Evolutionary conservation across 2,888 invertebrate genomes (phyloP).

Genomic region (Clitarchus hookeri): DNA sequence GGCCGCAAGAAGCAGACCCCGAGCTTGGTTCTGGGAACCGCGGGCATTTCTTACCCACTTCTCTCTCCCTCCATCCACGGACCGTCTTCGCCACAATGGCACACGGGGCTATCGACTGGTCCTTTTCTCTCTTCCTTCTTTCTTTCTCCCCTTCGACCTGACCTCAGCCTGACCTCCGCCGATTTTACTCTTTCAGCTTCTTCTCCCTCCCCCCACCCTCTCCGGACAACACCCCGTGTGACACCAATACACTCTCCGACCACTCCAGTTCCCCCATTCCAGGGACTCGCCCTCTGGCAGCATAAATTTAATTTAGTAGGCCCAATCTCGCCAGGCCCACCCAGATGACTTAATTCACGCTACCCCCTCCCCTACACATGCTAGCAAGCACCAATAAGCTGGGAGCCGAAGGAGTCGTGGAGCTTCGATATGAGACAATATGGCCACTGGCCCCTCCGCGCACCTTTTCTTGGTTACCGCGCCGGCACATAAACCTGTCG

Average conservation of each 20-base stretch:
- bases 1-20: neutral
- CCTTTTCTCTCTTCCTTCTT: neutral
- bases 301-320: conserved; percentile 2
- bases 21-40: neutral
- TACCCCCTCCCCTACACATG: neutral
- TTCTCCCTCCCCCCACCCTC: neutral
- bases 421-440: neutral
- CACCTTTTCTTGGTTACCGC: neutral
- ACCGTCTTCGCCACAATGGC: neutral
- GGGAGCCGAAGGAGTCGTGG: no score
- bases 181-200: neutral
- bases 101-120: neutral
- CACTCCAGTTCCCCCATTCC: no score
- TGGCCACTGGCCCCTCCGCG: neutral
- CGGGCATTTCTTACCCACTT: neutral
- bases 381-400: neutral
- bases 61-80: neutral
- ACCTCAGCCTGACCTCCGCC: neutral
- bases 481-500: neutral
- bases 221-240: no score
- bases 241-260: neutral
- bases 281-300: neutral
- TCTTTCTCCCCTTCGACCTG: neutral
- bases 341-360: conserved; percentile 6
- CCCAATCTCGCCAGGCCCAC: neutral